Percentiles rank a stretch among this genome's conserved stretches.
Evolutionary conservation across 2,888 invertebrate species (phyloP).

Genomic region (Dryococelus australis): DNA sequence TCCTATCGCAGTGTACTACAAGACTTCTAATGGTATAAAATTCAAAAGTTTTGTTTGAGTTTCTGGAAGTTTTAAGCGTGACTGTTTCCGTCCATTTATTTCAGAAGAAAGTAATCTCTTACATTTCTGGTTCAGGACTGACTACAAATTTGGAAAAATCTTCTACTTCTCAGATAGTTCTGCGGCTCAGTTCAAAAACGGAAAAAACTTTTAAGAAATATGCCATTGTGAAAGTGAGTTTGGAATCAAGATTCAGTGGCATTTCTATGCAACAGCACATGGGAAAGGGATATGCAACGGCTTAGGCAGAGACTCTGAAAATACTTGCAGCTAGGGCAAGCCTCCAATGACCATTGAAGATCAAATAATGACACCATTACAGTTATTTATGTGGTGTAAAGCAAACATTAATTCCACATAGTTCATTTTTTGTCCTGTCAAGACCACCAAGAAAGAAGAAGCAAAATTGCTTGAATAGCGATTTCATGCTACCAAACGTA

Average conservation of each 20-base stretch:
- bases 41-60: not conserved
- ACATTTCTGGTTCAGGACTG: not conserved
- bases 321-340: not conserved
- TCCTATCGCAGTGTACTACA: conserved; percentile 9
- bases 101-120: not conserved
- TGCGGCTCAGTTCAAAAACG: not conserved
- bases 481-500: conserved; percentile 26
- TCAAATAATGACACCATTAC: not conserved
- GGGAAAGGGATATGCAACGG: not conserved
- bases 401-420: not conserved
- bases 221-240: no score
- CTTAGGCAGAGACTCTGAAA: not conserved
- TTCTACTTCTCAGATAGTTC: not conserved
- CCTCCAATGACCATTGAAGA: conserved; percentile 11
- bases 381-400: not conserved
- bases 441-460: not conserved
- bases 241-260: not conserved
- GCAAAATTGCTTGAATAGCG: not conserved
- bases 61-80: no score
- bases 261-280: not conserved
- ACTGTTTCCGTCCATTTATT: no score
- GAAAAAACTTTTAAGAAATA: not conserved
- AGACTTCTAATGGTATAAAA: not conserved
- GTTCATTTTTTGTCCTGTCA: not conserved
- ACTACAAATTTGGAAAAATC: not conserved